Conservation (phyloP, 2,113 vertebrate species). For the Forbesichthys agassizii region DNA sequence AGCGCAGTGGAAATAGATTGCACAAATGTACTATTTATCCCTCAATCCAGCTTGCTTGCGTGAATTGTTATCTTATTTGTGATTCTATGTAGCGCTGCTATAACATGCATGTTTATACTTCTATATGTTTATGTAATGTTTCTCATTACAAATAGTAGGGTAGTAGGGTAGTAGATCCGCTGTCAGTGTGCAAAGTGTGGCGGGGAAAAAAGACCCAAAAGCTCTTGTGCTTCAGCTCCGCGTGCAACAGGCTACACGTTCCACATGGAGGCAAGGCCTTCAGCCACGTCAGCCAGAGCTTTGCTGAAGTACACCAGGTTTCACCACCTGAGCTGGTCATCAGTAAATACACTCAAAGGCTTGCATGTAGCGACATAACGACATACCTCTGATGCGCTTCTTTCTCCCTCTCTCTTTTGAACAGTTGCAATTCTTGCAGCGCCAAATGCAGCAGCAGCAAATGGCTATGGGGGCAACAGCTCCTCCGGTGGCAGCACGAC, state of each 20-base stretch:
- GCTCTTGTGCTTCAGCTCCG: too few species aligned
- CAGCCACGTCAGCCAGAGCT: conserved; percentile 8
- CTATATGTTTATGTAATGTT: too few species aligned
- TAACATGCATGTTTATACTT: too few species aligned
- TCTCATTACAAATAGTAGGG: too few species aligned
- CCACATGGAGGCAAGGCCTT: neutral
- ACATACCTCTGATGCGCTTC: conserved; percentile 15
- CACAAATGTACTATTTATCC: too few species aligned
- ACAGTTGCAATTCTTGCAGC: conserved; percentile 97
- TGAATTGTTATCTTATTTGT: too few species aligned
- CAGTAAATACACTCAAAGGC: neutral
- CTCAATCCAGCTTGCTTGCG: too few species aligned
- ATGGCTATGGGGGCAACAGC: conserved; percentile 86
- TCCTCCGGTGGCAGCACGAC: conserved; percentile 79
- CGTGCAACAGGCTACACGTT: neutral
- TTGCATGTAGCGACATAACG: neutral
- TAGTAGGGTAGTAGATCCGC: too few species aligned
- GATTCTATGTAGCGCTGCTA: too few species aligned
- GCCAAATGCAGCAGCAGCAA: conserved; percentile 91
- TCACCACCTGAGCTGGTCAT: conserved; percentile 16
- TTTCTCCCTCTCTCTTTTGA: conserved; percentile 46
- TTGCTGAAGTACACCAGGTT: conserved; percentile 10
- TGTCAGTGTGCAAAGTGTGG: too few species aligned
- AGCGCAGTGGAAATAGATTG: too few species aligned
- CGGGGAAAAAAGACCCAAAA: too few species aligned